These are phyloP conservation scores for Hyla sarda DNA, from an alignment of 2,113 vertebrate species.

Conservation along the genomic window DNA sequence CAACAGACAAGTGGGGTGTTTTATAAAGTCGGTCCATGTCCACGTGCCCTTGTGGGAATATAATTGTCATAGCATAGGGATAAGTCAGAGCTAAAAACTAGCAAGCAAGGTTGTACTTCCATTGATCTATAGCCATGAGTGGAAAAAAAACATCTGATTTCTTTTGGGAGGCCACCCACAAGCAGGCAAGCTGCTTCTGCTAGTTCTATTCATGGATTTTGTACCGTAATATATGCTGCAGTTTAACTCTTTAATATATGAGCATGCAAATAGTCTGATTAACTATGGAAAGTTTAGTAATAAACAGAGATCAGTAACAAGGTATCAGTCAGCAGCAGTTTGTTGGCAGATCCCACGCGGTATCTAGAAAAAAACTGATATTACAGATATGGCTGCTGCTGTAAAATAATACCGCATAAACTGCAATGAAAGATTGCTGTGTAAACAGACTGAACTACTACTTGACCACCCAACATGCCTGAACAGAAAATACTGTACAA, in stretches of 20 bases:
- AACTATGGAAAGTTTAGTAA: neutral
- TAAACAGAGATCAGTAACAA: neutral
- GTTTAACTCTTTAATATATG: neutral
- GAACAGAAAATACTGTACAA: neutral
- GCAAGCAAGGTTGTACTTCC: neutral
- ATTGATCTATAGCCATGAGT: neutral
- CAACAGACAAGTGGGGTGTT: no score
- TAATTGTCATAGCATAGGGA: neutral
- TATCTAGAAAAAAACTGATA: neutral
- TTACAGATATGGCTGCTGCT: neutral
- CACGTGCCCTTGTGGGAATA: neutral
- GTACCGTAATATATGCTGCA: neutral
- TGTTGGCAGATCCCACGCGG: neutral
- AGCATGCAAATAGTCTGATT: neutral
- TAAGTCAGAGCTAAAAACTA: neutral
- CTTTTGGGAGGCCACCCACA: neutral
- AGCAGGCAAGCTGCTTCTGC: neutral
- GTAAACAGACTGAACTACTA: neutral
- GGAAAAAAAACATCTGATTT: neutral
- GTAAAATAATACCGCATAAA: constrained; percentile 6
- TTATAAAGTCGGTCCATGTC: neutral
- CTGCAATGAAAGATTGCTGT: neutral
- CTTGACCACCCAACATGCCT: neutral
- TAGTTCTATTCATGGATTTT: neutral
- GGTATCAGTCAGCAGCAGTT: constrained; percentile 9